Evolutionary conservation across 2,113 vertebrate genomes (phyloP).

Genomic region (Vulpes lagopus): DNA sequence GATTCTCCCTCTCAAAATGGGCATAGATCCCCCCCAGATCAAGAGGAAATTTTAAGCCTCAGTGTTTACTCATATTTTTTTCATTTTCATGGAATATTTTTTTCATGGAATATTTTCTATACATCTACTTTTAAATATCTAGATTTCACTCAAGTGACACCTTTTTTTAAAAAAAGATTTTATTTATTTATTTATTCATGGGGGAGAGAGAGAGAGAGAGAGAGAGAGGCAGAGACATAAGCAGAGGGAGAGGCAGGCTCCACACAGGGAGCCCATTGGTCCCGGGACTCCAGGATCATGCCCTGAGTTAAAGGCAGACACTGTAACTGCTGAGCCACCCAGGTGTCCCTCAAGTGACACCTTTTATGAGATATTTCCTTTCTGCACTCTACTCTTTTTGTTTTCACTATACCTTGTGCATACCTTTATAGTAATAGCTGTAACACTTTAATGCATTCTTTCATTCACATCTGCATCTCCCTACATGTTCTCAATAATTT

Average conservation of each 20-base stretch:
- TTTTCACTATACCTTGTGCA: not conserved
- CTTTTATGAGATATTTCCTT: not conserved
- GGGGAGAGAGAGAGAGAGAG: no score
- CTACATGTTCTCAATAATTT: not conserved
- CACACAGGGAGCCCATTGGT: no score
- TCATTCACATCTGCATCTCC: not conserved
- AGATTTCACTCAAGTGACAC: not conserved
- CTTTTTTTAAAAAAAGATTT: not conserved
- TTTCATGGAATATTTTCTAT: not conserved
- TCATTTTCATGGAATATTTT: not conserved
- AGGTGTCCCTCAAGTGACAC: not conserved
- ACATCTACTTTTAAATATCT: not conserved
- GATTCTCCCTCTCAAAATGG: not conserved
- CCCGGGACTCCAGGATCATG: no score
- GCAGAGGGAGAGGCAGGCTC: no score
- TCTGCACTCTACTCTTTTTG: fast-evolving
- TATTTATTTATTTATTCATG: no score
- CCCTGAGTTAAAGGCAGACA: no score
- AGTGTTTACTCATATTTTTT: not conserved
- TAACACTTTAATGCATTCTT: not conserved
- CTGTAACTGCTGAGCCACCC: no score
- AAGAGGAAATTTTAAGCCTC: not conserved
- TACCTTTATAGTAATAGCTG: not conserved
- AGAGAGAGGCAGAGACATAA: no score
- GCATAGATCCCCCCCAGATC: not conserved